Conservation (phyloP, 2,888 invertebrate genomes). For the Isotomurus palustris region DNA sequence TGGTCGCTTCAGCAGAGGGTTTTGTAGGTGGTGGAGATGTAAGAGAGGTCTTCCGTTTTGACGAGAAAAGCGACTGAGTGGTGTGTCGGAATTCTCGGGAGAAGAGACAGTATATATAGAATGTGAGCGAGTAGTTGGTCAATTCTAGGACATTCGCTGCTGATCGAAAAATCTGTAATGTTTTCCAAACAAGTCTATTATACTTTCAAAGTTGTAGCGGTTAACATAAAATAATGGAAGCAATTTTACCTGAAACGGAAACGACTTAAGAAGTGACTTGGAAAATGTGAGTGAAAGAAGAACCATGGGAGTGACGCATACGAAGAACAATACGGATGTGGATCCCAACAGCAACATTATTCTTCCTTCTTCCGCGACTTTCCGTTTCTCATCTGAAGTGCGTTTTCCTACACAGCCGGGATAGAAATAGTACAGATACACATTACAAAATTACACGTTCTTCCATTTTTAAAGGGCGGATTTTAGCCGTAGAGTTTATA, state of each 20-base stretch:
- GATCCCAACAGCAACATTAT: constrained; percentile 60
- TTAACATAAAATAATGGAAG: neutral
- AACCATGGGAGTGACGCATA: constrained; percentile 68
- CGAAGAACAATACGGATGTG: constrained; percentile 60
- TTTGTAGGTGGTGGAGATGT: no score
- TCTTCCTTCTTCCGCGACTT: constrained; percentile 64
- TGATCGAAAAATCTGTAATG: constrained; percentile 66
- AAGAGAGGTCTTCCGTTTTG: neutral
- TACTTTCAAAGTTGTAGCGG: neutral
- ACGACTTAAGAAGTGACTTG: constrained; percentile 49
- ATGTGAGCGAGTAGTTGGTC: constrained; percentile 70
- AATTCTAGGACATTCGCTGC: constrained; percentile 69
- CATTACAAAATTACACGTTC: no score
- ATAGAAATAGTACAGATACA: no score
- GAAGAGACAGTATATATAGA: constrained; percentile 73
- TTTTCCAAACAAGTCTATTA: constrained; percentile 9
- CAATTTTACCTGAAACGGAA: constrained; percentile 53
- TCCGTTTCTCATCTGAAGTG: constrained; percentile 59
- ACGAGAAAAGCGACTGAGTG: neutral
- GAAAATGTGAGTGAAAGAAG: constrained; percentile 65
- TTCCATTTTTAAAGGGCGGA: no score
- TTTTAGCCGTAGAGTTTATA: no score
- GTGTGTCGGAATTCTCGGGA: constrained; percentile 72
- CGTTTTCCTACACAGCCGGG: constrained; percentile 41
- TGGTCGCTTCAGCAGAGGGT: no score